Evolutionary conservation across 2,888 invertebrate genomes (phyloP).

Genomic region (Sicus ferrugineus): DNA sequence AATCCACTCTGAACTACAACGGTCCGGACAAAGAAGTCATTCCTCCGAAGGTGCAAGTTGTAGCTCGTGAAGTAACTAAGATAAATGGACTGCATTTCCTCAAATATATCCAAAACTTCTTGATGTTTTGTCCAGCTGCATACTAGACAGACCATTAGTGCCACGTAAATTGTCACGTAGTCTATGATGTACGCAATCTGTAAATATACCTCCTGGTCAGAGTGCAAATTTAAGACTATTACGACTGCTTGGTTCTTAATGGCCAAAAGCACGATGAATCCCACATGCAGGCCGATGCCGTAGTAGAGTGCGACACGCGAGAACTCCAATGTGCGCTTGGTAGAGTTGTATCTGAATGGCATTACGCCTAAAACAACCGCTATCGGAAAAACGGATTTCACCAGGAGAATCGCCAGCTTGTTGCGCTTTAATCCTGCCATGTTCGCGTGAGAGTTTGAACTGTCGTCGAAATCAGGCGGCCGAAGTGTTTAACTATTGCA

Average conservation of each 20-base stretch:
- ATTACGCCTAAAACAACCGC: not conserved
- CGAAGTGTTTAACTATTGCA: not conserved
- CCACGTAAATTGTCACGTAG: not conserved
- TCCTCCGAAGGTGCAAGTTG: too few species aligned
- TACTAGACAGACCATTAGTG: not conserved
- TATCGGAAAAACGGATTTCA: not conserved
- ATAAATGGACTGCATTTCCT: not conserved
- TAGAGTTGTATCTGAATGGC: not conserved
- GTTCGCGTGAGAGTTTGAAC: not conserved
- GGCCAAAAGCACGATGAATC: not conserved
- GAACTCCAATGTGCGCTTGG: not conserved
- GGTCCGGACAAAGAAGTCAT: too few species aligned
- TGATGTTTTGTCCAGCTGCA: not conserved
- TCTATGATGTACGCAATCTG: not conserved
- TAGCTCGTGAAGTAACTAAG: not conserved
- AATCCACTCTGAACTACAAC: too few species aligned
- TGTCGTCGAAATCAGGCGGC: not conserved
- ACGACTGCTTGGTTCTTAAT: not conserved
- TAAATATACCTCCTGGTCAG: not conserved
- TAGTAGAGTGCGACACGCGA: not conserved
- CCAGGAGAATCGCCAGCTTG: not conserved
- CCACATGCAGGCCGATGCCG: not conserved
- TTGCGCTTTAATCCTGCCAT: not conserved
- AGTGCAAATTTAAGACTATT: too few species aligned
- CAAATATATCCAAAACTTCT: not conserved